Percentiles rank a stretch among this genome's conserved stretches.
Conservation (phyloP, 2,888 invertebrate genomes). For the Acronicta leporina region DNA sequence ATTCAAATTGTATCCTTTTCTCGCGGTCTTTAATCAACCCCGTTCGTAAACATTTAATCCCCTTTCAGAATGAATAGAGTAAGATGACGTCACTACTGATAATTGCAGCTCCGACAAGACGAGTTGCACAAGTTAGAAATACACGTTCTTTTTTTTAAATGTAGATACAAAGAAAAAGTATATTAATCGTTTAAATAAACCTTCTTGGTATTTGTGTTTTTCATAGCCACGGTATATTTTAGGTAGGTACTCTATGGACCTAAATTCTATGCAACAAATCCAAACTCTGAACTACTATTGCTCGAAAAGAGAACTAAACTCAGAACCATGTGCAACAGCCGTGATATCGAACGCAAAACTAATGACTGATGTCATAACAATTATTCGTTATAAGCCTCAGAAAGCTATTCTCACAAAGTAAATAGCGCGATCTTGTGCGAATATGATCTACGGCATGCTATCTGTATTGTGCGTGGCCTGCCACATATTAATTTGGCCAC, state of each 20-base stretch:
- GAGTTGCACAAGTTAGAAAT: background rate
- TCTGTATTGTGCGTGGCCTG: conserved; percentile 44
- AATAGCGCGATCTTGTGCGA: conserved; percentile 37
- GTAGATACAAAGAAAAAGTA: background rate
- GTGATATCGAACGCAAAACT: too few relatives aligned
- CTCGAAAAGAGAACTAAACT: too few relatives aligned
- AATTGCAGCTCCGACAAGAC: conserved; percentile 22
- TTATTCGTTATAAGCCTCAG: background rate
- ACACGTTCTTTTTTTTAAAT: background rate
- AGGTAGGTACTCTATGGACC: too few relatives aligned
- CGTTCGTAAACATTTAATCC: conserved; percentile 42
- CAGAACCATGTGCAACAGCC: too few relatives aligned
- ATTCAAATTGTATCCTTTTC: conserved; percentile 47
- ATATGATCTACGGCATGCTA: conserved; percentile 36
- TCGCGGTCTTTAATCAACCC: conserved; percentile 38
- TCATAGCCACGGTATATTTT: too few relatives aligned
- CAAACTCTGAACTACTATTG: too few relatives aligned
- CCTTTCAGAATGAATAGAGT: conserved; percentile 21
- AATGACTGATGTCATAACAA: too few relatives aligned
- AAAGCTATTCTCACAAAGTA: conserved; percentile 21
- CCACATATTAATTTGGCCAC: conserved; percentile 70
- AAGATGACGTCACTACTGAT: conserved; percentile 21
- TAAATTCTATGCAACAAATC: too few relatives aligned
- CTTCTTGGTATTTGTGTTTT: too few relatives aligned
- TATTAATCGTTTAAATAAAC: too few relatives aligned